phyloP scores from a whole-genome alignment of 1,140 invertebrate species.

The Phymastichus coffea region DNA sequence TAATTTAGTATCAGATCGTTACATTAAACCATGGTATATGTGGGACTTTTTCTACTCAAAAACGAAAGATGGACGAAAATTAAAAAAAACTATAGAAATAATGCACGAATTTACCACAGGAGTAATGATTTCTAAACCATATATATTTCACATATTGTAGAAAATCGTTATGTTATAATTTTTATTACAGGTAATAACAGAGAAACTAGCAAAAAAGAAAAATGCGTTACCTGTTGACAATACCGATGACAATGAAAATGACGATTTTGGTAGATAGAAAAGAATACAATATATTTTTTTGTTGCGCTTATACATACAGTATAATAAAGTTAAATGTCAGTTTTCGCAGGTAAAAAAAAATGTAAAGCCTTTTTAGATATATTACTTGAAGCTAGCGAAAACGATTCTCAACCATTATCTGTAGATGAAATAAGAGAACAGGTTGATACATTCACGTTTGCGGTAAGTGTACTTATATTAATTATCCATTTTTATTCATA shows the following conservation, averaged over 20 bases:
- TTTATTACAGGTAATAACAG: conserved; percentile 27
- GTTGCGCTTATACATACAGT: neutral
- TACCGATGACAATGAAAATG: conserved; percentile 7
- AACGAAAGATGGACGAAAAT: conserved; percentile 39
- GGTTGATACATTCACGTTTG: conserved; percentile 79
- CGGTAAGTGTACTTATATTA: conserved; percentile 51
- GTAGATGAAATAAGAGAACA: conserved; percentile 70
- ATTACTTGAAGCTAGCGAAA: conserved; percentile 61
- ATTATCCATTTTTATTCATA: neutral
- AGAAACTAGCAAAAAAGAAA: conserved; percentile 30
- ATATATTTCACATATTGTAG: neutral
- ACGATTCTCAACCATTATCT: conserved; percentile 59
- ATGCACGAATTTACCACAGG: conserved; percentile 44
- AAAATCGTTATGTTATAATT: conserved; percentile 2
- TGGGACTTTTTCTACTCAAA: conserved; percentile 34
- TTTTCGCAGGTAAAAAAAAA: conserved; percentile 45
- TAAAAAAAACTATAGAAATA: conserved; percentile 34
- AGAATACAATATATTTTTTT: neutral
- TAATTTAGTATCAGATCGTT: conserved; percentile 28
- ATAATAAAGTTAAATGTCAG: neutral
- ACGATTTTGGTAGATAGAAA: conserved; percentile 21
- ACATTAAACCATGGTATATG: conserved; percentile 41
- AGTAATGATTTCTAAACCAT: conserved; percentile 29
- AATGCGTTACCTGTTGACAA: neutral
- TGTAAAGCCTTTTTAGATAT: conserved; percentile 70